Conservation (phyloP, 2,113 vertebrate genomes). For the Zonotrichia leucophrys region DNA sequence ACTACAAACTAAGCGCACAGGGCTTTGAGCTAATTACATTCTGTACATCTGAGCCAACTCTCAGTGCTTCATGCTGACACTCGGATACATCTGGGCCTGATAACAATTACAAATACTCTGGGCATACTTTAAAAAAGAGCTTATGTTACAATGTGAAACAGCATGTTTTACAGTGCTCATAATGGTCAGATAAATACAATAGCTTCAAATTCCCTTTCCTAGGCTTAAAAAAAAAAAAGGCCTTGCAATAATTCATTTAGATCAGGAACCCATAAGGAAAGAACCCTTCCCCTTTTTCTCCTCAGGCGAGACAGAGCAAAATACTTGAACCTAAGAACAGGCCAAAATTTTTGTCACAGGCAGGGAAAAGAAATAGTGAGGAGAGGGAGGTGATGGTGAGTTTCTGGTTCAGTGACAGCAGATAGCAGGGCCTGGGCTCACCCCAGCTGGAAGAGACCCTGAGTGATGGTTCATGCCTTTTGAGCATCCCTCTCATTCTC, state of each 20-base stretch:
- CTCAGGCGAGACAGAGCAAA: background rate
- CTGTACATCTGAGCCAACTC: conserved; percentile 70
- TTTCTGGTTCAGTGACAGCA: background rate
- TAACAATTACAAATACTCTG: conserved; percentile 80
- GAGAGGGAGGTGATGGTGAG: background rate
- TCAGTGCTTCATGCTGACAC: conserved; percentile 73
- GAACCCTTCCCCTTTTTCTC: conserved; percentile 31
- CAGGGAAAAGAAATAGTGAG: background rate
- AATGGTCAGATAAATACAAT: conserved; percentile 75
- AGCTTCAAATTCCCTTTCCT: conserved; percentile 27
- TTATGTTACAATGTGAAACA: conserved; percentile 77
- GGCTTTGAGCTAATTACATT: conserved; percentile 76
- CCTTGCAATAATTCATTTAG: conserved; percentile 67
- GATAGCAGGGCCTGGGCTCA: background rate
- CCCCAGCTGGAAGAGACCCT: background rate
- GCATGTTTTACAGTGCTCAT: conserved; percentile 73
- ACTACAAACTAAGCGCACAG: conserved; percentile 59
- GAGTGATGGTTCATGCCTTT: background rate
- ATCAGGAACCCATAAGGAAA: conserved; percentile 58
- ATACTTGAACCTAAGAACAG: conserved; percentile 36
- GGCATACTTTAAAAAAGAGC: conserved; percentile 74
- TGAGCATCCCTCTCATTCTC: background rate
- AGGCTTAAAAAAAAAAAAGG: conserved; percentile 33
- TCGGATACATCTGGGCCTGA: conserved; percentile 78
- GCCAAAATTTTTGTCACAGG: conserved; percentile 10